phyloP scores from a whole-genome alignment of 2,113 vertebrate species.

The Chaetodon trifascialis region DNA sequence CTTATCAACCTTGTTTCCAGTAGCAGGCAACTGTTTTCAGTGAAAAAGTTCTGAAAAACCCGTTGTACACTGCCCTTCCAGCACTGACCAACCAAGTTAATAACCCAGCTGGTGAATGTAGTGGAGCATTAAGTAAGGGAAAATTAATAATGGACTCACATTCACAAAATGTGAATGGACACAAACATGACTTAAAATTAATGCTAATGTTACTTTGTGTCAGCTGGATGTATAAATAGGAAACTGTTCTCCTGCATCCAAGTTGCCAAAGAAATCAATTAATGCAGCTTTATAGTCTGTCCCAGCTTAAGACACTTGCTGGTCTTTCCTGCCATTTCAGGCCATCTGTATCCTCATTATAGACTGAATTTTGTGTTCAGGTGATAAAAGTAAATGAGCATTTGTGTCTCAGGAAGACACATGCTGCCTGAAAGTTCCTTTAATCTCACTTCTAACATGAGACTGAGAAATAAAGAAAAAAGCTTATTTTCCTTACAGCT shows the following conservation, averaged over 20 bases:
- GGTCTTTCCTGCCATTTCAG: not conserved
- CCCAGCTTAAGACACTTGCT: too few species aligned
- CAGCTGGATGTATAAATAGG: not conserved
- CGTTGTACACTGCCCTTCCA: not conserved
- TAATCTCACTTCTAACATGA: slow-evolving; percentile 8
- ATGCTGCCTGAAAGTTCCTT: slow-evolving; percentile 5
- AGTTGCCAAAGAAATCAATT: too few species aligned
- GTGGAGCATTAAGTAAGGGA: not conserved
- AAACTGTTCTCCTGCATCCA: not conserved
- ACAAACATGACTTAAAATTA: too few species aligned
- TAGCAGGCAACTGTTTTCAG: not conserved
- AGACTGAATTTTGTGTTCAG: not conserved
- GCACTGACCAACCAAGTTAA: not conserved
- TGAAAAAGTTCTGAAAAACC: not conserved
- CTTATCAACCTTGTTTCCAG: not conserved
- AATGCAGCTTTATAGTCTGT: too few species aligned
- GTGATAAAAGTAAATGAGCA: slow-evolving; percentile 9
- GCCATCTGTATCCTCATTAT: slow-evolving; percentile 1
- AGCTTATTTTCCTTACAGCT: not conserved
- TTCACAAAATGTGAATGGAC: not conserved
- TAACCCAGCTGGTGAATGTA: not conserved
- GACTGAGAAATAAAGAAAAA: not conserved
- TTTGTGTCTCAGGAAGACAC: not conserved
- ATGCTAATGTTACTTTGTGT: not conserved
- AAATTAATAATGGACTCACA: not conserved